phyloP scores from a whole-genome alignment of 2,888 invertebrate species.

The Bursaphelenchus okinawaensis region DNA sequence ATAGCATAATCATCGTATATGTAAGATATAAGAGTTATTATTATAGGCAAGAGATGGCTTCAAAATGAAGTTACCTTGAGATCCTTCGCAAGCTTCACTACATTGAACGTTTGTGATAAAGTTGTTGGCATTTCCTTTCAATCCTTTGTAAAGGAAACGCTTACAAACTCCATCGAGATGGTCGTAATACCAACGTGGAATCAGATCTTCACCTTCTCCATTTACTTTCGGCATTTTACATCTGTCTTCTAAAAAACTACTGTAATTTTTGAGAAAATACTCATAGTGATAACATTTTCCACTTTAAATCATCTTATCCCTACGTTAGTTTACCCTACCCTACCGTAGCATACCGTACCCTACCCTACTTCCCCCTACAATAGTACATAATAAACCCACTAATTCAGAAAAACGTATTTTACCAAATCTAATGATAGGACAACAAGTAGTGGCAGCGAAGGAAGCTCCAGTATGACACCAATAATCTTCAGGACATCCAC shows the following conservation, averaged over 20 bases:
- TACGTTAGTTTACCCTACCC: no score
- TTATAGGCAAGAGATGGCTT: no score
- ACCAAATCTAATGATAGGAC: slow-evolving; percentile 33
- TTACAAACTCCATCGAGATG: slow-evolving; percentile 43
- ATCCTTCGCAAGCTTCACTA: slow-evolving; percentile 36
- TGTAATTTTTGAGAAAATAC: slow-evolving; percentile 10
- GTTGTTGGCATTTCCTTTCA: slow-evolving; percentile 54
- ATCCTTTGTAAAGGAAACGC: slow-evolving; percentile 52
- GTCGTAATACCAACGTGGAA: slow-evolving; percentile 55
- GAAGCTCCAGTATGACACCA: slow-evolving; percentile 34
- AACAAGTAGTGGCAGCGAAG: slow-evolving; percentile 52
- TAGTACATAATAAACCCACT: no score
- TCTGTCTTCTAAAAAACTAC: slow-evolving; percentile 34
- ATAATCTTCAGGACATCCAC: slow-evolving; percentile 49
- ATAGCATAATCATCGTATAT: no score
- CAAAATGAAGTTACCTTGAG: no score
- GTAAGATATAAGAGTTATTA: no score
- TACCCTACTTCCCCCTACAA: no score
- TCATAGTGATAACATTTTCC: background rate
- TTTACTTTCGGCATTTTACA: slow-evolving; percentile 39
- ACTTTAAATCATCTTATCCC: no score
- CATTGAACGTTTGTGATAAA: slow-evolving; percentile 51
- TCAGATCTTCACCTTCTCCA: slow-evolving; percentile 48
- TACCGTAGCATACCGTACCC: no score
- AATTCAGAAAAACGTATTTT: no score